Conservation (phyloP, 2,888 invertebrate genomes). For the Lochmaea capreae region DNA sequence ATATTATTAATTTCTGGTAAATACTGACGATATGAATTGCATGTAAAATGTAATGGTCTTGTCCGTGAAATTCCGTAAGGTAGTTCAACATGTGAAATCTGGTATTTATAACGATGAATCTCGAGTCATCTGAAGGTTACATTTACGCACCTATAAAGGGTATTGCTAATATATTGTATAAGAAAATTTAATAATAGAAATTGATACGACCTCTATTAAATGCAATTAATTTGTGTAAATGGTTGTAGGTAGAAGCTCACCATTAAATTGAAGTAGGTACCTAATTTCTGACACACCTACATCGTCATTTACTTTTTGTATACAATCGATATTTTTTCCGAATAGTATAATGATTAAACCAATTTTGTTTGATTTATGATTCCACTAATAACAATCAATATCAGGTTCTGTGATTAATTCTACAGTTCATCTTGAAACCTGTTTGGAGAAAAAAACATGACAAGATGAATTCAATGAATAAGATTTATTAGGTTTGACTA, state of each 20-base stretch:
- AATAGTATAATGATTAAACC: not conserved
- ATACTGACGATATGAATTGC: not conserved
- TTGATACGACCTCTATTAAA: constrained; percentile 11
- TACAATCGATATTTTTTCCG: not conserved
- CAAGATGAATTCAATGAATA: not conserved
- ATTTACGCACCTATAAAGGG: not conserved
- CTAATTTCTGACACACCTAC: constrained; percentile 18
- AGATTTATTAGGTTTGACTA: not conserved
- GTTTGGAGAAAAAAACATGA: not conserved
- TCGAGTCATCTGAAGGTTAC: not conserved
- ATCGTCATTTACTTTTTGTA: constrained; percentile 12
- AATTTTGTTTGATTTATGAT: not conserved
- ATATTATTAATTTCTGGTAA: no score
- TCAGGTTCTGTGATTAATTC: not conserved
- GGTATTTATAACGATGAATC: not conserved
- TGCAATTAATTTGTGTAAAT: not conserved
- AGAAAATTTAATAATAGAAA: constrained; percentile 2
- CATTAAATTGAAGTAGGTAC: constrained; percentile 13
- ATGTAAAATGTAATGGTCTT: not conserved
- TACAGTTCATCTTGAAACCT: not conserved
- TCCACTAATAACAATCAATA: not conserved
- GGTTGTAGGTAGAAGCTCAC: constrained; percentile 8
- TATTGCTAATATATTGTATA: constrained; percentile 1
- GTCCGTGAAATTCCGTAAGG: not conserved
- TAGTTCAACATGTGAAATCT: not conserved